Evolutionary conservation across 2,888 invertebrate species (phyloP).

Genomic region (Pristionchus arcanus): DNA sequence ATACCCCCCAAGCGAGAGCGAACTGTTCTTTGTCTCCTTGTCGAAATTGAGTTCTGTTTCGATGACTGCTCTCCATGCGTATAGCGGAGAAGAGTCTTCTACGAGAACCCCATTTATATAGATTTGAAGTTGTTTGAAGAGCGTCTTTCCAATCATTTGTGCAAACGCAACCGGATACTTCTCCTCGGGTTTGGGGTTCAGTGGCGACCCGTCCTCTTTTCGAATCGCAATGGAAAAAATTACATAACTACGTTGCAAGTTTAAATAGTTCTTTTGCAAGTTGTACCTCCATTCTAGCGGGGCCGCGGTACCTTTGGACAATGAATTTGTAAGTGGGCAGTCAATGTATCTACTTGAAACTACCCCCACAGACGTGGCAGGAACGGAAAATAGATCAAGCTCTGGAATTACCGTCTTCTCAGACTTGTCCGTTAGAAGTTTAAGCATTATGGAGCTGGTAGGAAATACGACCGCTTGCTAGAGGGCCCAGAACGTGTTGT

Average conservation of each 20-base stretch:
- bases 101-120: background rate
- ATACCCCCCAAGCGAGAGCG: constrained; percentile 5
- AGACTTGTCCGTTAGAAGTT: background rate
- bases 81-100: background rate
- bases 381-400: constrained; percentile 51
- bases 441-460: constrained; percentile 22
- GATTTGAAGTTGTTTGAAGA: background rate
- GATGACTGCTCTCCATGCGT: background rate
- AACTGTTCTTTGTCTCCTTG: background rate
- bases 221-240: background rate
- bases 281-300: constrained; percentile 40
- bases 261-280: background rate
- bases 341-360: background rate
- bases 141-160: no score
- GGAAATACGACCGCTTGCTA: background rate
- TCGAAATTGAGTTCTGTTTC: no score
- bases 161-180: background rate
- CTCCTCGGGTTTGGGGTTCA: background rate
- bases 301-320: background rate
- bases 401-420: background rate
- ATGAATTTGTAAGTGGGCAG: background rate
- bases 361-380: constrained; percentile 18
- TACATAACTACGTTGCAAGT: background rate
- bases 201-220: background rate
- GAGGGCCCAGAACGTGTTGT: background rate